A percentile compares a stretch with the other conserved stretches of the same genome.
Conservation (phyloP, 2,888 invertebrate genomes). For the Papilio demoleus region DNA sequence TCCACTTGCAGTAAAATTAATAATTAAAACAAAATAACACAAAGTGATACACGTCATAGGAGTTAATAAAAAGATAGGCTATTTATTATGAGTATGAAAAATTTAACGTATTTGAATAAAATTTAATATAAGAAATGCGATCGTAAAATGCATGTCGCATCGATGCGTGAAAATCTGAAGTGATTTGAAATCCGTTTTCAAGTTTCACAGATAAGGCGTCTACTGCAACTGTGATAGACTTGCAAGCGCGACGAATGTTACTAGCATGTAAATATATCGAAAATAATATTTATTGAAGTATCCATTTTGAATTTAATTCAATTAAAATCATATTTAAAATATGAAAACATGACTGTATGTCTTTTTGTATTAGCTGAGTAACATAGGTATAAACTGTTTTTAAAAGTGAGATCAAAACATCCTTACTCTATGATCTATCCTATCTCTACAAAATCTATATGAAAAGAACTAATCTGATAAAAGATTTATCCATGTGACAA, state of each 20-base stretch:
- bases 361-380: no score
- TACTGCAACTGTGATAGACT: not conserved
- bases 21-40: no score
- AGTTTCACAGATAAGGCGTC: not conserved
- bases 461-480: no score
- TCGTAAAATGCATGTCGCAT: not conserved
- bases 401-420: no score
- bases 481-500: not conserved
- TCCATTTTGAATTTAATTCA: no score
- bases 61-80: not conserved
- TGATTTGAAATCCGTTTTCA: constrained; percentile 12
- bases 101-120: not conserved
- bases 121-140: not conserved
- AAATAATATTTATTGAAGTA: not conserved
- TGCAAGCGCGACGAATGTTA: not conserved
- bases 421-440: no score
- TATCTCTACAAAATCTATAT: no score
- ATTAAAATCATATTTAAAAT: no score
- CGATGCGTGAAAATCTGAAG: not conserved
- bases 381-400: no score
- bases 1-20: not conserved
- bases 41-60: no score
- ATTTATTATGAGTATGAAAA: not conserved
- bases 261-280: not conserved
- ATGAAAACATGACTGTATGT: no score